Evolutionary conservation across 2,888 invertebrate species (phyloP), one percentile per base, ranked within the genome.

Genomic region (Eristalinus aeneus): DNA sequence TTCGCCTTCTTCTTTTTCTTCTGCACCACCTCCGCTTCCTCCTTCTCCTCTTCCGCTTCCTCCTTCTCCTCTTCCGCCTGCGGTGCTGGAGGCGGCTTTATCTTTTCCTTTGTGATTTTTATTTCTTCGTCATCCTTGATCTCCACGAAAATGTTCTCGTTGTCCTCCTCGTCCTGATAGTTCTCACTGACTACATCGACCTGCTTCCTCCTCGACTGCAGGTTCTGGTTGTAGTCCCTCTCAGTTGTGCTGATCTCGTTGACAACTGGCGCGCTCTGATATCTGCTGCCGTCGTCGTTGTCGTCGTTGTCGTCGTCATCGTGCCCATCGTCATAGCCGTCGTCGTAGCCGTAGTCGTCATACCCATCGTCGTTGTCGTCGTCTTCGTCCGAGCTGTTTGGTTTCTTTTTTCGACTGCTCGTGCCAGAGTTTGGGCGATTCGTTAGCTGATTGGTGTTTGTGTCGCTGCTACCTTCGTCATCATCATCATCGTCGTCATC

Each of bases 61-160:
- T 4, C 16, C 1, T 60, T 61, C n/a, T 76, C 69, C 0, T 63
- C 39, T 12, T 4, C 16, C 4, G 56, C 22, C 23, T n/a, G n/a
- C n/a, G n/a, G n/a, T n/a, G n/a, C n/a, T n/a, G n/a, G n/a, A n/a
- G 56, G 23, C 4, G n/a, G 10, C 0, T 31, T 61, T 5, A 34
- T 65, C 31, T 63, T 63, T 9, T 64, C 53, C 16, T n/a, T 32
- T 0, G 36, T 36, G 6, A 36, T 11, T 11, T 16, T 54, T 5
- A 39, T 23, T 3, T 61, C 54, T 1, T 27, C 65, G 53, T 78
- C 20, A 1, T 78, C 78, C 1, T 72, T 72, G 46, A 78, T 78
- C 58, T 78, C 78, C 23, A 78, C 65, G 20, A 78, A 78, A 31
- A 78, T 78, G 20, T 78, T 78, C 32, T 71, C 78, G 16, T 34